Base-by-base conservation (phyloP, 2,797 vertebrate species). In the Tadarida brasiliensis region DNA sequence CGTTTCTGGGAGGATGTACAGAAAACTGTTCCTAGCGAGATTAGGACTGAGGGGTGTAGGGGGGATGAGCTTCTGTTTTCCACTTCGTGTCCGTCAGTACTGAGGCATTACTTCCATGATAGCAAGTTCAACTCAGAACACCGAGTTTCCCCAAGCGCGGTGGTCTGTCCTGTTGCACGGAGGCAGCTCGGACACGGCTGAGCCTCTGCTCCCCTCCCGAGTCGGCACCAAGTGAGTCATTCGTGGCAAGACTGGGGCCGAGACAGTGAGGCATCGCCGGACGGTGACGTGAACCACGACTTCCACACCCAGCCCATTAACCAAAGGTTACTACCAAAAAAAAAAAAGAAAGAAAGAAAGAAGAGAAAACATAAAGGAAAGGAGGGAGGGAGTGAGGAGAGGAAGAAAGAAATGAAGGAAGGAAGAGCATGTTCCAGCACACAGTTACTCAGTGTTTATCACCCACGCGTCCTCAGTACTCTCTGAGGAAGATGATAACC, bases 31-130 rank as follows among this genome's bases (percentile, higher is more conserved):
- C 39, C 1, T 26, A 24, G 51, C 12, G 9, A 12, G 51, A 14
- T 2, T 10, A 8, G 22, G 4, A 14, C 8, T 5, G 26, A 22
- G 54, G 35, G 30, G 9, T 30, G 11, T 14, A 7, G 11, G 35
- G 3, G 65, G 56, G 54, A 26, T 26, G 54, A 51, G 83, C 63
- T 59, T 35, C 3, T 17, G 59, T 49, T 77, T 56, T 14, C 54
- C n/a, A 5, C 76, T 4, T 49, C 1, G 12, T 11, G 33, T 1
- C 28, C 22, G 12, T 47, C 65, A 26, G 44, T 39, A 15, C 4
- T 17, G 80, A 54, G 47, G 35, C 4, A 0, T 22, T 24, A 1
- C 20, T 3, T 28, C 65, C 33, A 10, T 1, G 3, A 51, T 2
- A n/a, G 16, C 17, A 33, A 3, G n/a, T 16, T 35, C 7, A 9